phyloP scores from a whole-genome alignment of 2,797 vertebrate species.

The Champsocephalus esox region DNA sequence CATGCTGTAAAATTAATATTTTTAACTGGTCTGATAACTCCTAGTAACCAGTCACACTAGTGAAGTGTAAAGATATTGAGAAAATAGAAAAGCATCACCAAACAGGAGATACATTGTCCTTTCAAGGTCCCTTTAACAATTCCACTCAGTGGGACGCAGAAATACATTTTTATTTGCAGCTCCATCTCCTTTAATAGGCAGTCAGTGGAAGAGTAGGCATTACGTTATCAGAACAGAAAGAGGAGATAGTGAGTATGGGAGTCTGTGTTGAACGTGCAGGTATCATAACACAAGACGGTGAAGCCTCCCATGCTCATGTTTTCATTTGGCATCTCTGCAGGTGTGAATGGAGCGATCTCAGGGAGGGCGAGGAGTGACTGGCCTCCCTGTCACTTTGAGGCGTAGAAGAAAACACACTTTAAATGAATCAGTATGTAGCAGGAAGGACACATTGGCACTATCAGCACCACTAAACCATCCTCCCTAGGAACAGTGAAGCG shows the following conservation, averaged over 20 bases:
- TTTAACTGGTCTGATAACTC: too few relatives aligned
- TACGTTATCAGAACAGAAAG: constrained; percentile 55
- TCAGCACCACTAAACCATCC: constrained; percentile 71
- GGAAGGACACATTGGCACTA: constrained; percentile 62
- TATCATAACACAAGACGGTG: constrained; percentile 55
- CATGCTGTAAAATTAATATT: too few relatives aligned
- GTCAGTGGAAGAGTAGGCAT: constrained; percentile 30
- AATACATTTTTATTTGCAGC: neutral
- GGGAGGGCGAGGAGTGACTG: constrained; percentile 78
- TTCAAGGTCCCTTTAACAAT: neutral
- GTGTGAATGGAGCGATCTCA: constrained; percentile 78
- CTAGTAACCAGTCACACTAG: too few relatives aligned
- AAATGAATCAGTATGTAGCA: constrained; percentile 49
- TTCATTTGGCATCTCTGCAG: constrained; percentile 70
- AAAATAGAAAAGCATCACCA: neutral
- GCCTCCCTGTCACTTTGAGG: constrained; percentile 53
- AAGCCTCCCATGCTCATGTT: constrained; percentile 62
- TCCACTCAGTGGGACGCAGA: neutral
- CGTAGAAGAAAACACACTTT: constrained; percentile 54
- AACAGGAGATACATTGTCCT: neutral
- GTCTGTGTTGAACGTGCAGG: constrained; percentile 53
- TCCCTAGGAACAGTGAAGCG: constrained; percentile 66
- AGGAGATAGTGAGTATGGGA: constrained; percentile 55
- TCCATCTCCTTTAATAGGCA: neutral
- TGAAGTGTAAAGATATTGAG: too few relatives aligned